Conservation (phyloP, 2,797 vertebrate species). For the Enteromius viviparus region DNA sequence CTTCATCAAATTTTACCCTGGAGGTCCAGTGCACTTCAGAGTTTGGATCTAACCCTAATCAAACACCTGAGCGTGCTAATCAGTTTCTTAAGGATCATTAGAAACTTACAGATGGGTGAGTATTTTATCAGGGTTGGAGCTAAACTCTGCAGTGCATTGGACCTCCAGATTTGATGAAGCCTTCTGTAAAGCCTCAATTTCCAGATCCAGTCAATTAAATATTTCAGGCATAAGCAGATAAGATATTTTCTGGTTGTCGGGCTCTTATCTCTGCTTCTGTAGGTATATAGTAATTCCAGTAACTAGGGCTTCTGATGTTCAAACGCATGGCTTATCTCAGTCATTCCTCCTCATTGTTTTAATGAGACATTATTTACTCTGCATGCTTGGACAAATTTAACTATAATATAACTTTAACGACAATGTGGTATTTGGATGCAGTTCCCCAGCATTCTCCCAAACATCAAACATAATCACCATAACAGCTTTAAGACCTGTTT, state of each 20-base stretch:
- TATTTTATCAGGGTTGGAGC: no score
- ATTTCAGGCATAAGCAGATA: constrained; percentile 21
- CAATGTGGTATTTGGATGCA: not conserved
- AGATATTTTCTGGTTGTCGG: not conserved
- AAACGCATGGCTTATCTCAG: constrained; percentile 25
- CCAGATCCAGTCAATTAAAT: not conserved
- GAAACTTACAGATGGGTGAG: no score
- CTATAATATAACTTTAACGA: not conserved
- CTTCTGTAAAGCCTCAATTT: not conserved
- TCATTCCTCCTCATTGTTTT: constrained; percentile 6
- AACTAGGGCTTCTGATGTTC: constrained; percentile 13
- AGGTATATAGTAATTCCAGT: constrained; percentile 1
- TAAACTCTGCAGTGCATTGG: no score
- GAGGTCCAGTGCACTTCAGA: no score
- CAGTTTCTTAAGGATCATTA: no score
- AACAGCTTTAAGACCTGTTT: not conserved
- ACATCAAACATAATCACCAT: not conserved
- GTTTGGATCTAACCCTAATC: no score
- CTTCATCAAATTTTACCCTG: no score
- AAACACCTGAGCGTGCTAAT: no score
- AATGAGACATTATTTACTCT: constrained; percentile 17
- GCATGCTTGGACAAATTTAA: not conserved
- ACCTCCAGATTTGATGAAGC: no score
- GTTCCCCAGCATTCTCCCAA: not conserved
- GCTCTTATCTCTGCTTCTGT: constrained; percentile 35